phyloP scores from a whole-genome alignment of 1,140 invertebrate genomes.

The Propsilocerus akamusi region DNA sequence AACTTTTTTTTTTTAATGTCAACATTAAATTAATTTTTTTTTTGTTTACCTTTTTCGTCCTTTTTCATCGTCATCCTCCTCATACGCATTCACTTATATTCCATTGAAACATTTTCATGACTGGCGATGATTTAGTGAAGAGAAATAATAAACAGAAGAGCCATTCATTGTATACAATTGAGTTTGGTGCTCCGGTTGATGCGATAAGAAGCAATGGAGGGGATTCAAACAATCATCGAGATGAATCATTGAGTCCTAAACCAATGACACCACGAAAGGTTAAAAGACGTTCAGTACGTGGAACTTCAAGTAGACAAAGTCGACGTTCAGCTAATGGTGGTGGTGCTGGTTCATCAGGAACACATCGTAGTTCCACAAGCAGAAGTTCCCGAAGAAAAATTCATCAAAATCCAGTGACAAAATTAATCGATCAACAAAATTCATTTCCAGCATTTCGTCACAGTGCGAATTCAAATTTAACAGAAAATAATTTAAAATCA shows the following conservation, averaged over 20 bases:
- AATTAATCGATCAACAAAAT: constrained; percentile 41
- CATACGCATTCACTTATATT: too few relatives aligned
- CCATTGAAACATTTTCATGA: too few relatives aligned
- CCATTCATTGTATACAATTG: constrained; percentile 47
- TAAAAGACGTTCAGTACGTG: constrained; percentile 59
- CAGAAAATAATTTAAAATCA: constrained; percentile 25
- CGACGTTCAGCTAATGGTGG: constrained; percentile 21
- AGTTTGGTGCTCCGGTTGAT: constrained; percentile 33
- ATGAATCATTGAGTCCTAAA: constrained; percentile 38
- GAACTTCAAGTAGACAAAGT: constrained; percentile 33
- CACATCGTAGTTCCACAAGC: constrained; percentile 22
- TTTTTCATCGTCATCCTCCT: too few relatives aligned
- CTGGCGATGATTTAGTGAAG: constrained; percentile 17
- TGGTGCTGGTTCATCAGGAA: constrained; percentile 15
- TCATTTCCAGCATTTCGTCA: constrained; percentile 22
- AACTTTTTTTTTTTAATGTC: constrained; percentile 2
- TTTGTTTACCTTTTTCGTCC: background rate
- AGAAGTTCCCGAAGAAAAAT: constrained; percentile 35
- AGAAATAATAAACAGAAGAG: constrained; percentile 23
- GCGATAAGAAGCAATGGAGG: constrained; percentile 21
- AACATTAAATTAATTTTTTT: constrained; percentile 6
- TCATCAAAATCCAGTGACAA: constrained; percentile 47
- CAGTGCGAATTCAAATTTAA: constrained; percentile 25
- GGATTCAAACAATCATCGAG: too few relatives aligned
- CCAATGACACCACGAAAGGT: constrained; percentile 81